These are phyloP conservation scores for Macrophya annulata DNA, from an alignment of 2,888 invertebrate species.

Conservation along the genomic window DNA sequence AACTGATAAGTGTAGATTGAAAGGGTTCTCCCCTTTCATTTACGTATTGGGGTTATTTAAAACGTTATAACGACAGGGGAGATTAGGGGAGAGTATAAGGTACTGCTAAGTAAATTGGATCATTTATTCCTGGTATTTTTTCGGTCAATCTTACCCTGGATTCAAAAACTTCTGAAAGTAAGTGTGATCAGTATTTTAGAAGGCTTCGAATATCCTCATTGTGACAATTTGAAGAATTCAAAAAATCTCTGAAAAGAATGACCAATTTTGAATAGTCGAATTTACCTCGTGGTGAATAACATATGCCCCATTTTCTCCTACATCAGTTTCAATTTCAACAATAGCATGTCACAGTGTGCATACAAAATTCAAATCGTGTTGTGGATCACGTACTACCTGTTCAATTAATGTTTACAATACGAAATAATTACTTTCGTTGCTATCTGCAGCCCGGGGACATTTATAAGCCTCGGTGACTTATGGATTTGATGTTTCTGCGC, in stretches of 20 bases:
- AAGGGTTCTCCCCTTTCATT: conserved; percentile 17
- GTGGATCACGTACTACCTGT: background rate
- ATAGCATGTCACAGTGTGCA: background rate
- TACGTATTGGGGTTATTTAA: background rate
- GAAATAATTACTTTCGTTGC: background rate
- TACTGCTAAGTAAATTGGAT: background rate
- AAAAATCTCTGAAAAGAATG: background rate
- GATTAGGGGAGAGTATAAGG: background rate
- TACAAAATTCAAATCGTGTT: background rate
- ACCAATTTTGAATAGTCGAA: background rate
- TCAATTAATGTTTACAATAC: background rate
- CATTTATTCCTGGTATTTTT: background rate
- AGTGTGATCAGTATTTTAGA: background rate
- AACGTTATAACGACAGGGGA: background rate
- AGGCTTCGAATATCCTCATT: background rate
- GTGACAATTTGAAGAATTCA: background rate
- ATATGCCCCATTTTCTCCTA: background rate
- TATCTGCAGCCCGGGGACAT: background rate
- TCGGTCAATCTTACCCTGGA: background rate
- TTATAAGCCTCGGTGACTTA: background rate
- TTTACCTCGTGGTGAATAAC: background rate
- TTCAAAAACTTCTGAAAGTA: background rate
- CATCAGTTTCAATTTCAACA: background rate
- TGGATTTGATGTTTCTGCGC: background rate
- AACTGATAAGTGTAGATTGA: background rate